Evolutionary conservation across 2,113 vertebrate genomes (phyloP).

Genomic region (Copsychus sechellarum): DNA sequence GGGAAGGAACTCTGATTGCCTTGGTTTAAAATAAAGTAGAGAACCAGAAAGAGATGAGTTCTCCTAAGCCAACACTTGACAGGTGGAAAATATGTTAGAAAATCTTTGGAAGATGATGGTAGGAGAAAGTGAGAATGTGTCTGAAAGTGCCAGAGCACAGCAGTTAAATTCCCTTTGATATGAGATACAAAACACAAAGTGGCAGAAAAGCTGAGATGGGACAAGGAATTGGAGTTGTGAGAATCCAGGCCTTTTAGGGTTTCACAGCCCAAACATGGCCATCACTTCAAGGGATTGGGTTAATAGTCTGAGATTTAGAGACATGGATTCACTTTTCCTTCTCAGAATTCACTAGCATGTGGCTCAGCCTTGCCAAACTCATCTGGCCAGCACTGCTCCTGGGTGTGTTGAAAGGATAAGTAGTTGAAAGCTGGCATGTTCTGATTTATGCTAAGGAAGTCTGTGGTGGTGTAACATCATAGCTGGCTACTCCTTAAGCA

Average conservation of each 20-base stretch:
- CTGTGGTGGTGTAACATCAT: background rate
- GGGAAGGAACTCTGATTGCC: background rate
- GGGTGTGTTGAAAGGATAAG: background rate
- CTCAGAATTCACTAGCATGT: background rate
- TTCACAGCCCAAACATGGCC: background rate
- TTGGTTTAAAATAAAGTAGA: background rate
- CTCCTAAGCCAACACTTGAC: background rate
- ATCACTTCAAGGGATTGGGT: background rate
- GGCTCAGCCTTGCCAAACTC: background rate
- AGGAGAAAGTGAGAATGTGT: background rate
- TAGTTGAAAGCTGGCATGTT: background rate
- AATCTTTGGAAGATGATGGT: background rate
- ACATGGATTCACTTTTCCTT: background rate
- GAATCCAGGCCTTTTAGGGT: background rate
- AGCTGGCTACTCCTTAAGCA: background rate
- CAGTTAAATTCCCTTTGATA: background rate
- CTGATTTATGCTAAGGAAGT: slow-evolving; percentile 15
- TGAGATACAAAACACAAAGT: background rate
- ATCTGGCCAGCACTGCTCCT: background rate
- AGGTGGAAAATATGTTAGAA: background rate
- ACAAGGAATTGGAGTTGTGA: background rate
- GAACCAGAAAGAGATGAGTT: background rate
- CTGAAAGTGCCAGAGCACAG: background rate
- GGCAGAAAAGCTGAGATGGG: background rate
- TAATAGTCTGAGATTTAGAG: background rate